phyloP scores from a whole-genome alignment of 2,888 invertebrate genomes.

The Cyclophora albipunctata region DNA sequence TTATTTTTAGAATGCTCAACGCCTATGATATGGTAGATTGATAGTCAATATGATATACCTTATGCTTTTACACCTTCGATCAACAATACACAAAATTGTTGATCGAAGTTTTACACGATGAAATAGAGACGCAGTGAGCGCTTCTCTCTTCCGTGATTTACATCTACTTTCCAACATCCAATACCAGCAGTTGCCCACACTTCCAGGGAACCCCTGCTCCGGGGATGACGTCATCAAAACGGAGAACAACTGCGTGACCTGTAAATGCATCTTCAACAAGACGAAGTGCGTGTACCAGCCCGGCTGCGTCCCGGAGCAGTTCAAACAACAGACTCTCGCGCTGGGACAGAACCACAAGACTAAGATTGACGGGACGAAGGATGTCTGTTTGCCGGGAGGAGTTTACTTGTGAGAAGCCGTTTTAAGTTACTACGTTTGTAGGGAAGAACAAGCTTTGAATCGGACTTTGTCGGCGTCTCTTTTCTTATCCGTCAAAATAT shows the following conservation, averaged over 20 bases:
- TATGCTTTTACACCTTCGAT: too few relatives aligned
- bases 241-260: slow-evolving; percentile 24
- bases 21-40: too few relatives aligned
- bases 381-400: slow-evolving; percentile 32
- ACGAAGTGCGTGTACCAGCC: slow-evolving; percentile 21
- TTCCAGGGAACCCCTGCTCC: slow-evolving; percentile 12
- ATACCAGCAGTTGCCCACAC: too few relatives aligned
- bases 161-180: too few relatives aligned
- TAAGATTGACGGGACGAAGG: slow-evolving; percentile 14
- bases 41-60: too few relatives aligned
- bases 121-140: too few relatives aligned
- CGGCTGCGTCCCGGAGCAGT: slow-evolving; percentile 15
- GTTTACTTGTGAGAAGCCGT: slow-evolving; percentile 37
- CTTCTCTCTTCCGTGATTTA: too few relatives aligned
- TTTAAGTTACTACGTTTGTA: neutral
- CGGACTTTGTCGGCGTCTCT: neutral
- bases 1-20: too few relatives aligned
- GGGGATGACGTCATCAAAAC: neutral
- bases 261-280: slow-evolving; percentile 19
- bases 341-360: slow-evolving; percentile 1
- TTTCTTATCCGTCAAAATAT: neutral
- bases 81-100: too few relatives aligned
- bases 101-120: too few relatives aligned
- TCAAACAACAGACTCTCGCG: slow-evolving; percentile 4
- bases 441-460: neutral